Evolutionary conservation across 2,113 vertebrate genomes (phyloP).

Genomic region (Indri indri): DNA sequence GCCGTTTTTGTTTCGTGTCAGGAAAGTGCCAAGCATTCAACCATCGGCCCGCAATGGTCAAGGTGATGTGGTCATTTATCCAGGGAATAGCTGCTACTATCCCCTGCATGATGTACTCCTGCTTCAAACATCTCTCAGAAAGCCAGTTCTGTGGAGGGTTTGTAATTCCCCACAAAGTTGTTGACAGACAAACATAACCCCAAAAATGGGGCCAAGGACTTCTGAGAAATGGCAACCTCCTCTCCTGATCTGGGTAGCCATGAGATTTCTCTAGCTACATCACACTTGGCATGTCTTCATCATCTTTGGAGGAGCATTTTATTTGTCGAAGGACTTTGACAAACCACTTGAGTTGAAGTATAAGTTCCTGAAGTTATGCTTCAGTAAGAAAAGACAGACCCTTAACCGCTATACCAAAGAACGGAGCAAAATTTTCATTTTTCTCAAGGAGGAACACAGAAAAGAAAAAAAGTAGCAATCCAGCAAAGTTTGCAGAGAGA

Average conservation of each 20-base stretch:
- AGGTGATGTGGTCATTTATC: background rate
- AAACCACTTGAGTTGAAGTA: background rate
- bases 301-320: background rate
- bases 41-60: rapidly evolving
- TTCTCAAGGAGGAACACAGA: background rate
- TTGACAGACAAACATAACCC: background rate
- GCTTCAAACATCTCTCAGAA: background rate
- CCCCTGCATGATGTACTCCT: background rate
- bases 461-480: background rate
- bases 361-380: background rate
- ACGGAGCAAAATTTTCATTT: background rate
- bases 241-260: background rate
- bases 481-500: background rate
- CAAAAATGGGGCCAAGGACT: background rate
- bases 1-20: background rate
- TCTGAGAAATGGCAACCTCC: background rate
- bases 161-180: background rate
- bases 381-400: background rate
- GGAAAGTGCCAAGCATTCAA: background rate
- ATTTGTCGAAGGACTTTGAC: background rate
- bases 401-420: background rate
- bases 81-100: background rate
- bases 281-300: background rate
- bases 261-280: background rate
- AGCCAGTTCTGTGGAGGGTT: background rate